Conservation (phyloP, 2,797 vertebrate species). For the Lepidocolaptes lacrymiger region DNA sequence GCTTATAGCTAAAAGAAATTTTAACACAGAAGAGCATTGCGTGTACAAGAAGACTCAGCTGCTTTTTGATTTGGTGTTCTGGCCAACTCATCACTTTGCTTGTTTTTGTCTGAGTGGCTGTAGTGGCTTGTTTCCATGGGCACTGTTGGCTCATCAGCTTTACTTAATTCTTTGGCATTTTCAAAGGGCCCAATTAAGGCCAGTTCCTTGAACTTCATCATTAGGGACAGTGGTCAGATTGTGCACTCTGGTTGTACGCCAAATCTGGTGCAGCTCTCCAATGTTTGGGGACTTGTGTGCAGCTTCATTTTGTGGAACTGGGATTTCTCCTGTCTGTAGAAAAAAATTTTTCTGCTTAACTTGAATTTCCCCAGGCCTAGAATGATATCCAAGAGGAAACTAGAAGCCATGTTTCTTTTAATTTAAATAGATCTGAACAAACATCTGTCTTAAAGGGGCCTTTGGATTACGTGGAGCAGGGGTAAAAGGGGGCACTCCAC, state of each 20-base stretch:
- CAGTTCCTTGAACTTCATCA: conserved; percentile 19
- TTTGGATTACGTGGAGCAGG: background rate
- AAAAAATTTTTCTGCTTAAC: background rate
- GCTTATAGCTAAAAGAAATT: background rate
- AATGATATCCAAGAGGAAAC: background rate
- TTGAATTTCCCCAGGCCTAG: background rate
- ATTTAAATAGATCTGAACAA: background rate
- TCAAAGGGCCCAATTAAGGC: conserved; percentile 55
- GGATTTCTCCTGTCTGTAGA: background rate
- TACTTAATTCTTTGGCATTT: conserved; percentile 7
- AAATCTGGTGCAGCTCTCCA: background rate
- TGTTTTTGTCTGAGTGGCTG: background rate
- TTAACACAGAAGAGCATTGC: background rate
- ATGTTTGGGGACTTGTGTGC: background rate
- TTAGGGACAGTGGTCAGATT: conserved; percentile 1
- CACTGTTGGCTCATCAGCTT: background rate
- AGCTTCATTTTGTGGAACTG: background rate
- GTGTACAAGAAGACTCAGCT: background rate
- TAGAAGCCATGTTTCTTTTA: background rate
- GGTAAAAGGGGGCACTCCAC: background rate
- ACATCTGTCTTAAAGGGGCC: background rate
- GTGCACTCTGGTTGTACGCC: background rate
- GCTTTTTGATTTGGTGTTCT: background rate
- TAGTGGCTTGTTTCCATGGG: conserved; percentile 6
- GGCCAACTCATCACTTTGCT: background rate